Evolutionary conservation across 2,888 invertebrate species (phyloP), one percentile per base, ranked within the genome.

Genomic region (Hemithea aestivaria): DNA sequence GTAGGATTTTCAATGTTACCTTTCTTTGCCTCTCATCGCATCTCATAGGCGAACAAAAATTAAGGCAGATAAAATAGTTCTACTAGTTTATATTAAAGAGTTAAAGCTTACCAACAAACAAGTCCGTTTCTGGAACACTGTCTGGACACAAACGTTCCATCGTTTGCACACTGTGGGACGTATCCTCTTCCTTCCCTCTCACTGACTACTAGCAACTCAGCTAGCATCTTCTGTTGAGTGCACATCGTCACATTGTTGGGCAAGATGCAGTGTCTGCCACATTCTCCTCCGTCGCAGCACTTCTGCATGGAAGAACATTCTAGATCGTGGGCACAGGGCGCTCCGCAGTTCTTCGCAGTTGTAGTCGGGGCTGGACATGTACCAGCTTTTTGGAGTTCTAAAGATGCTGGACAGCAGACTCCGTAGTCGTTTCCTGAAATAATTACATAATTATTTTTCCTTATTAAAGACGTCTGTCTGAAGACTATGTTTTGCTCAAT

Each of bases 51-150:
- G n/a, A n/a, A n/a, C n/a, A n/a, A n/a, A n/a, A n/a, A n/a, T n/a
- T n/a, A n/a, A n/a, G n/a, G n/a, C n/a, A n/a, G n/a, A n/a, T n/a
- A n/a, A n/a, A n/a, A n/a, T n/a, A n/a, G n/a, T n/a, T n/a, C n/a
- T n/a, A n/a, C n/a, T n/a, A n/a, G n/a, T n/a, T n/a, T n/a, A n/a
- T n/a, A n/a, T n/a, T n/a, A 16, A 16, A 5, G 16, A 4, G 16
- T 7, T 32, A 24, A 33, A 20, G 38, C 75, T 64, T 23, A 85
- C 96, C 96, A 96, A 68, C 96, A 96, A 49, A 96, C 94, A 12
- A 95, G 74, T 12, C 93, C 94, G 68, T 96, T 96, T 38, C 95
- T 89, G 0, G 95, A 95, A 68, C 96, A 96, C 62, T 96, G 96
- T 45, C 88, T 90, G 0, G 91, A 88, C 16, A 91, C 84, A 67